Evolutionary conservation across 2,888 invertebrate species (phyloP).

Genomic region (Heterodera filipjevi): DNA sequence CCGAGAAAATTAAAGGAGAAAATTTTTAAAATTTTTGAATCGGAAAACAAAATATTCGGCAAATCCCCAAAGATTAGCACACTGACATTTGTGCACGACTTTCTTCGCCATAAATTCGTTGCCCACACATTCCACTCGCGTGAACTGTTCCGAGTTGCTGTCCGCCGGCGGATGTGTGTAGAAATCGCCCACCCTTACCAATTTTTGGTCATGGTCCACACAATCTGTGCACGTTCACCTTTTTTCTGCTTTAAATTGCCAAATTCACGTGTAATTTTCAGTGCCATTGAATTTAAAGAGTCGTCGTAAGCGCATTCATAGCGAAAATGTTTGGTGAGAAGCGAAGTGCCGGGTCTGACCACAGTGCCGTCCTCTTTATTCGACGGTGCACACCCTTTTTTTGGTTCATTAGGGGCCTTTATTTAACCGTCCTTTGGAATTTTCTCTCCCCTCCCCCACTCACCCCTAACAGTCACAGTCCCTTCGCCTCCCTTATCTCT

Average conservation of each 20-base stretch:
- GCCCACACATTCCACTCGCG: slow-evolving; percentile 46
- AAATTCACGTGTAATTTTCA: slow-evolving; percentile 45
- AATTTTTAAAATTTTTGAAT: too few species aligned
- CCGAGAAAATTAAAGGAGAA: too few species aligned
- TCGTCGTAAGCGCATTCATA: slow-evolving; percentile 40
- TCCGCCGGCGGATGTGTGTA: slow-evolving; percentile 34
- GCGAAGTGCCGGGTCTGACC: slow-evolving; percentile 36
- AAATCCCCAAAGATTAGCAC: too few species aligned
- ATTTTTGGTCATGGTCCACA: slow-evolving; percentile 42
- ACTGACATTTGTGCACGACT: slow-evolving; percentile 44
- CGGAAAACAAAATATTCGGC: too few species aligned
- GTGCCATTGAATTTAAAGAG: slow-evolving; percentile 33
- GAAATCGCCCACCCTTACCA: slow-evolving; percentile 43
- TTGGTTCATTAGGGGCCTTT: too few species aligned
- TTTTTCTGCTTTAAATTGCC: not conserved
- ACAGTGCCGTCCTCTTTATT: slow-evolving; percentile 37
- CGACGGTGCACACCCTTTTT: slow-evolving; percentile 43
- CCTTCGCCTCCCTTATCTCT: too few species aligned
- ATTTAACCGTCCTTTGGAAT: too few species aligned
- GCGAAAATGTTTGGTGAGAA: slow-evolving; percentile 42
- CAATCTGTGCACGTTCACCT: slow-evolving; percentile 38
- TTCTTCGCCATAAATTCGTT: slow-evolving; percentile 46
- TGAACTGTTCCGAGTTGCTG: slow-evolving; percentile 36
- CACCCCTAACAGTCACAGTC: too few species aligned
- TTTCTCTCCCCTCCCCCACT: too few species aligned